Base-by-base conservation (phyloP, 2,888 invertebrate genomes). In the Coremacera marginata region DNA sequence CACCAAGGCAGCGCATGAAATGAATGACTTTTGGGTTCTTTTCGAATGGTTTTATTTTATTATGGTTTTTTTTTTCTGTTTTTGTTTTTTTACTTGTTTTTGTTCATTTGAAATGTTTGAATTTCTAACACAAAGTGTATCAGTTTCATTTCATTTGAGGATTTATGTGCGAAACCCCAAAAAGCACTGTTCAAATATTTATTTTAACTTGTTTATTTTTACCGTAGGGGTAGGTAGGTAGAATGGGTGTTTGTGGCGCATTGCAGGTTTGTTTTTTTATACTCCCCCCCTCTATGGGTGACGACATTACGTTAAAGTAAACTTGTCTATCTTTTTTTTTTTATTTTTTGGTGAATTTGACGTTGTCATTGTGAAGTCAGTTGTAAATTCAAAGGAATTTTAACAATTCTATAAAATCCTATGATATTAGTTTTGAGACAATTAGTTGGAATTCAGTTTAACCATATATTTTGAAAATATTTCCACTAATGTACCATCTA, bases 381-480 rank as follows among this genome's bases (percentile, higher is more conserved):
- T 55, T 67, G 74, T 67, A 67, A 74, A 74, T 60, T 74, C 74
- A 74, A 74, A 74, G 74, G 65, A 65, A 74, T 71, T 57, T 57
- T 37, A 60, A 57, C 16, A 60, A 49, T 60, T 60, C 27, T 27
- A 27, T 60, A 25, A 60, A 60, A 60, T 11, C 4, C 25, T 5
- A 60, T 60, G 27, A 60, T 55, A 22, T 60, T 60, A 27, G 11
- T 14, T 27, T 11, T 19, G 5, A 60, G 27, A 16, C 25, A 16
- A 14, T 22, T 27, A 60, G 27, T 25, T 60, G 2, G 5, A 60
- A 57, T 57, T 14, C 25, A 25, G 16, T 14, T 60, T 11, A 27
- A 60, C 11, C 3, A 4, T 25, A 25, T 27, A 8, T 27, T 60
- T 16, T 11, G 9, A 5, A 25, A 25, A 9, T 57, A 60, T 60